phyloP scores from a whole-genome alignment of 2,113 vertebrate species.

The Cynocephalus volans region DNA sequence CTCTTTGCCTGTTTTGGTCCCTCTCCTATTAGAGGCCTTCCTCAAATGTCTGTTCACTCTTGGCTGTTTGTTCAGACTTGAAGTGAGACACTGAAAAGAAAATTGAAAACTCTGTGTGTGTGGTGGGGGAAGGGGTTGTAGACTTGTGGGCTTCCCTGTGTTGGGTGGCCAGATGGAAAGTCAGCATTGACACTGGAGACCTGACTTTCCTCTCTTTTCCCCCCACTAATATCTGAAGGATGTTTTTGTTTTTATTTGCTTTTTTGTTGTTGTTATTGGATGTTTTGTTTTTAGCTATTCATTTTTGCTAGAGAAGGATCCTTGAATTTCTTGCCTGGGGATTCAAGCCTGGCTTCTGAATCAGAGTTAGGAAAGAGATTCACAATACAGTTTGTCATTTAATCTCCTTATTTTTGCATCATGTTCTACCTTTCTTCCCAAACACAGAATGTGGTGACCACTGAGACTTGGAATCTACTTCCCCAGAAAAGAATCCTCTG shows the following conservation, averaged over 20 bases:
- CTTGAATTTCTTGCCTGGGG: neutral
- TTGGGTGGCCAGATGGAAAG: neutral
- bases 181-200: neutral
- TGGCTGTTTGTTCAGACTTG: neutral
- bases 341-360: neutral
- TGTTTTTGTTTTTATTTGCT: slow-evolving; percentile 48
- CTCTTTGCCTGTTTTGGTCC: neutral
- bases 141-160: neutral
- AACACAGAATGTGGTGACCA: neutral
- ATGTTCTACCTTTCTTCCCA: neutral
- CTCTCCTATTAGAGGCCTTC: slow-evolving; percentile 7
- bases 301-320: slow-evolving; percentile 29
- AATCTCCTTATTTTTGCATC: neutral
- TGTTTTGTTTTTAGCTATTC: neutral
- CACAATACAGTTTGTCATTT: neutral
- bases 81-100: neutral
- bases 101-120: too few species aligned
- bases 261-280: neutral
- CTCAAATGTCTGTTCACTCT: slow-evolving; percentile 2
- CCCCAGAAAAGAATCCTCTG: neutral
- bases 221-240: neutral
- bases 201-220: too few species aligned
- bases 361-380: neutral
- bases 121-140: neutral
- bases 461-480: neutral